Evolutionary conservation across 2,113 vertebrate species (phyloP).

Genomic region (Sula dactylatra): DNA sequence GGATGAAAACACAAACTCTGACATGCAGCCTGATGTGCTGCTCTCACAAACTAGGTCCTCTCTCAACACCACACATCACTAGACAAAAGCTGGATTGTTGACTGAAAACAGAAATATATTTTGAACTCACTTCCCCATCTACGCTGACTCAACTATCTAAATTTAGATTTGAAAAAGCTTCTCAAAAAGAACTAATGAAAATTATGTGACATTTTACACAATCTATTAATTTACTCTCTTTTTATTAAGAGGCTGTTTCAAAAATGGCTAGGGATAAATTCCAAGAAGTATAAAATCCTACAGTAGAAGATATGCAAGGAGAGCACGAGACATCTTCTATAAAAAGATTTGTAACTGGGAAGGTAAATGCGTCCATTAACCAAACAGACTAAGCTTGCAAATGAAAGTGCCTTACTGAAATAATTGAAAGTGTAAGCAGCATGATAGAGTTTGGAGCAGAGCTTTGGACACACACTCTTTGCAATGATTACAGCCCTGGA

Average conservation of each 20-base stretch:
- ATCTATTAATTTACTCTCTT: neutral
- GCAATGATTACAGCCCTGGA: neutral
- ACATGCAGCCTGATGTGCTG: neutral
- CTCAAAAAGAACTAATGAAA: neutral
- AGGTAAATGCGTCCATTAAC: neutral
- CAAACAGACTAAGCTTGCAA: neutral
- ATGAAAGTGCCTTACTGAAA: neutral
- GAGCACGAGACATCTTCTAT: neutral
- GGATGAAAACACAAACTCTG: neutral
- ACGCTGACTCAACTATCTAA: neutral
- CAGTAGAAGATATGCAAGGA: neutral
- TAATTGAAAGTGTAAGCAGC: neutral
- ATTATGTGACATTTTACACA: neutral
- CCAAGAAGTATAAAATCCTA: neutral
- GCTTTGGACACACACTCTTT: neutral
- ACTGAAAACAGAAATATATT: neutral
- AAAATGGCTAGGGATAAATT: neutral
- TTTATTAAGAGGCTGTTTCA: neutral
- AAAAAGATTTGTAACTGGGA: neutral
- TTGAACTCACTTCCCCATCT: neutral
- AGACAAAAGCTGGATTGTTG: neutral
- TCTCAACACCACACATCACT: neutral
- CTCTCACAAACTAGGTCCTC: neutral
- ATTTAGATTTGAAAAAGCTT: neutral
- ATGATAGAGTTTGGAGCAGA: conserved; percentile 4